These are phyloP conservation scores for Sternarchorhynchus goeldii DNA, from an alignment of 2,797 vertebrate species.

Conservation along the genomic window DNA sequence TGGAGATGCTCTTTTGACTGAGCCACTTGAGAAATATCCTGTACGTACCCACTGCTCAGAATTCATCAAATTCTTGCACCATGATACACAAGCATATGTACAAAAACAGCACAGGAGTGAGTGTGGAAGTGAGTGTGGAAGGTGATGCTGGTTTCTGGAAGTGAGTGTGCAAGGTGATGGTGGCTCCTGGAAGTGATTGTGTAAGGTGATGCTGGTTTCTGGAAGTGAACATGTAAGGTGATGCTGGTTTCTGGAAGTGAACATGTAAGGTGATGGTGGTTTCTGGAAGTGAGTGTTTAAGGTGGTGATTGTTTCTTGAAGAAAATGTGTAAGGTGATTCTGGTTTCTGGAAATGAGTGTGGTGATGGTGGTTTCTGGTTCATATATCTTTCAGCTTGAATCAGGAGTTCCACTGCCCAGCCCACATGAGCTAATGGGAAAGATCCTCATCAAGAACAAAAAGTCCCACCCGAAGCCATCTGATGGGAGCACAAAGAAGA, in stretches of 20 bases:
- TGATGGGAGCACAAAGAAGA: constrained; percentile 86
- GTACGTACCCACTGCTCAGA: constrained; percentile 71
- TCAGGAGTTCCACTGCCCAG: constrained; percentile 90
- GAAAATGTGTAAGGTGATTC: not conserved
- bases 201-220: too few species aligned
- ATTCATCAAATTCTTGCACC: not conserved
- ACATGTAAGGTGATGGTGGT: too few species aligned
- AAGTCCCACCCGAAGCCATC: constrained; percentile 93
- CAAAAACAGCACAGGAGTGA: not conserved
- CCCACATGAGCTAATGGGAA: constrained; percentile 94
- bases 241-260: too few species aligned
- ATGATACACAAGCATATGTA: not conserved
- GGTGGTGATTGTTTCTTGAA: too few species aligned
- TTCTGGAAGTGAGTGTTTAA: too few species aligned
- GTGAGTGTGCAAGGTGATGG: too few species aligned
- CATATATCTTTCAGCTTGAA: constrained; percentile 79
- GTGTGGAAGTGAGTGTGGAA: not conserved
- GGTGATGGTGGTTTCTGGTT: not conserved
- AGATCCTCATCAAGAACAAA: constrained; percentile 98
- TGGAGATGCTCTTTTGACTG: constrained; percentile 91
- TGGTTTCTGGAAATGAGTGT: not conserved
- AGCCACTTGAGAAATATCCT: constrained; percentile 93
- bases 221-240: too few species aligned
- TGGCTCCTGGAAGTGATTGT: too few species aligned
- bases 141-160: not conserved